Evolutionary conservation across 2,888 invertebrate species (phyloP), one percentile per base, ranked within the genome.

Genomic region (Dysmachus trigonus): DNA sequence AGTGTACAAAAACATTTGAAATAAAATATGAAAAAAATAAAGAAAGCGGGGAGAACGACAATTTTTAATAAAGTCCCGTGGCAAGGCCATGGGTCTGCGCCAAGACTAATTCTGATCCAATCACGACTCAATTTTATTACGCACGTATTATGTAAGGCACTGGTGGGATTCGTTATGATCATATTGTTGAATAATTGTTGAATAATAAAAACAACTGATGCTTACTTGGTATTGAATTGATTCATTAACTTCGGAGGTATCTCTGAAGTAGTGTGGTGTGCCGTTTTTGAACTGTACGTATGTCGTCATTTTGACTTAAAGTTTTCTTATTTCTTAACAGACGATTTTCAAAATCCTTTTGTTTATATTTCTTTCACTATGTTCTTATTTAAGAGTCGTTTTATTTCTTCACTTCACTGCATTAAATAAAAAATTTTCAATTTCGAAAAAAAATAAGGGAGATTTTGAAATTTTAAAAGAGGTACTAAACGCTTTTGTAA

Each of bases 161-260:
- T n/a, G n/a, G 18, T 27, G 27, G 62, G 62, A 62, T 10, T 10
- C 33, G 2, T 18, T 38, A 18, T 10, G 22, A 35, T 33, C 18
- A 33, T 18, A 53, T 73, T 27, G 31, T 35, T 73, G 73, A 33
- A 18, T 81, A 81, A n/a, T 62, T 81, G 31, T 81, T 79, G 51
- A 79, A 13, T 22, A 79, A 47, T 7, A 18, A 41, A 73, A 27
- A 79, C 38, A 74, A 35, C 38, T 73, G n/a, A 77, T 88, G 88
- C 92, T 92, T 92, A 92, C 92, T 92, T 92, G 92, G 90, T 92
- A 91, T 89, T 92, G 92, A 90, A 92, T 91, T 89, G 90, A 90
- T 89, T 92, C 92, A 89, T 92, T 91, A 89, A 91, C 89, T 89
- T 92, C 92, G 82, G 89, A 88, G 76, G 73, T 89, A 89, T 91